Conservation (phyloP, 2,888 invertebrate genomes). For the Liodrosophila aerea region DNA sequence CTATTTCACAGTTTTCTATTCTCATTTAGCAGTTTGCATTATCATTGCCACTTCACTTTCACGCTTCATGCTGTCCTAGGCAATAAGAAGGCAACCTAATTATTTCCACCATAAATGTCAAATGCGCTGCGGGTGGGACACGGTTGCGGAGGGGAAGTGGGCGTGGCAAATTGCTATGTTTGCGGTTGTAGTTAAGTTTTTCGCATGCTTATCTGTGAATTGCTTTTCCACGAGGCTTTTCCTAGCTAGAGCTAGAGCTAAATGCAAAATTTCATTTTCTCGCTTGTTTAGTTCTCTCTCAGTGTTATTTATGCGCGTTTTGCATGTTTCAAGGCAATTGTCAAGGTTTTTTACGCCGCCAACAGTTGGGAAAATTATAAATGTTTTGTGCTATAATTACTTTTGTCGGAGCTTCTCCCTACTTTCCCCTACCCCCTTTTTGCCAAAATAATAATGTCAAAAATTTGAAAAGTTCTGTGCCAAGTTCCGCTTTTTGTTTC, state of each 20-base stretch:
- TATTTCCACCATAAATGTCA: constrained; percentile 72
- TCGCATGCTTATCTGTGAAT: constrained; percentile 58
- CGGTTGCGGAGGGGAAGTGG: constrained; percentile 21
- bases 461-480: constrained; percentile 21
- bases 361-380: constrained; percentile 45
- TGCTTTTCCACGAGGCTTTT: constrained; percentile 49
- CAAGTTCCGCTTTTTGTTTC: constrained; percentile 30
- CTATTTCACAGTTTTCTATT: constrained; percentile 8
- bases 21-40: constrained; percentile 10
- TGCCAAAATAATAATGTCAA: constrained; percentile 8
- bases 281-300: constrained; percentile 27
- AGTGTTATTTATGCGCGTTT: constrained; percentile 77
- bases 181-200: constrained; percentile 20
- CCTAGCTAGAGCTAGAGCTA: too few species aligned
- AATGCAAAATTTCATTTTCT: constrained; percentile 62
- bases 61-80: constrained; percentile 34
- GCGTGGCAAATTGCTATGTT: constrained; percentile 36
- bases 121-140: constrained; percentile 46
- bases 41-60: constrained; percentile 46
- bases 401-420: constrained; percentile 31
- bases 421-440: background rate
- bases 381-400: constrained; percentile 73
- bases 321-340: constrained; percentile 79
- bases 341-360: constrained; percentile 70
- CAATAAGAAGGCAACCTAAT: constrained; percentile 59